Conservation (phyloP, 2,797 vertebrate genomes). For the Brachyrhaphis roseni region DNA sequence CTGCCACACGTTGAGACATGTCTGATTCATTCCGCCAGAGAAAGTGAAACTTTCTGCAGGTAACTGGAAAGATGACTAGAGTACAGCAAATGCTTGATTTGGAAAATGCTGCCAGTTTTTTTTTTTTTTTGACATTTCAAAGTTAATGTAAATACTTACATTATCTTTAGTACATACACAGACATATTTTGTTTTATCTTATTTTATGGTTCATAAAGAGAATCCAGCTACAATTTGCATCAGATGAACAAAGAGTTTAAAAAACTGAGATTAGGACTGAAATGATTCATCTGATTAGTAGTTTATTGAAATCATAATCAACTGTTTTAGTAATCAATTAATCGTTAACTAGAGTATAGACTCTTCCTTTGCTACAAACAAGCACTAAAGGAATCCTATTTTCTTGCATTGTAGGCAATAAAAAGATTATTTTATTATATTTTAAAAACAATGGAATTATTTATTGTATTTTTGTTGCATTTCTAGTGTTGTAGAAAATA, state of each 20-base stretch:
- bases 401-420: too few relatives aligned
- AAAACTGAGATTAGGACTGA: background rate
- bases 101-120: background rate
- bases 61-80: background rate
- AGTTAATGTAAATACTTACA: background rate
- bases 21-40: background rate
- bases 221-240: background rate
- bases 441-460: too few relatives aligned
- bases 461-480: too few relatives aligned
- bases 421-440: too few relatives aligned
- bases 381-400: too few relatives aligned
- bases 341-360: too few relatives aligned
- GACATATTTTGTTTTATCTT: background rate
- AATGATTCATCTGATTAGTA: background rate
- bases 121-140: background rate
- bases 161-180: background rate
- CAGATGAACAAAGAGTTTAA: background rate
- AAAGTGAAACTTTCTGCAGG: background rate
- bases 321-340: too few relatives aligned
- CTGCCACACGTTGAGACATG: background rate
- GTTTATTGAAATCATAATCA: too few relatives aligned
- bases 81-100: background rate
- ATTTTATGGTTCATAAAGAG: background rate
- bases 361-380: too few relatives aligned
- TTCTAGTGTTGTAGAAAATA: too few relatives aligned